Percentiles rank a stretch among this genome's conserved stretches.
Evolutionary conservation across 2,797 vertebrate species (phyloP).

Genomic region (Pipistrellus pygmaeus): DNA sequence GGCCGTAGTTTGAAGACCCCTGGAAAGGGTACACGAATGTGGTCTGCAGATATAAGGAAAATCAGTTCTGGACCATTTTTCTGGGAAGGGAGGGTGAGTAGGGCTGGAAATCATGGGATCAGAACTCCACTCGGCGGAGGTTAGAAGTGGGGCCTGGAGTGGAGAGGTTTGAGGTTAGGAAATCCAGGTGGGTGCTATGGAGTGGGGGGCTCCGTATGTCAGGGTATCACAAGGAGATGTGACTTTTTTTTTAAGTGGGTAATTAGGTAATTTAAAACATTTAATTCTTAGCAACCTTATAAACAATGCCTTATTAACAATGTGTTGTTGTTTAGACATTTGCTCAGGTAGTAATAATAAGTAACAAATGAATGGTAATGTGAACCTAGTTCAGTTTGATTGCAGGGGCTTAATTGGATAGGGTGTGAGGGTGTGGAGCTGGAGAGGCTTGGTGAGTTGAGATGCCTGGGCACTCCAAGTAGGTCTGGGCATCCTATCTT

Average conservation of each 20-base stretch:
- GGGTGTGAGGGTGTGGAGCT: background rate
- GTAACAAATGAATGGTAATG: constrained; percentile 3
- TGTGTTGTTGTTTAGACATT: constrained; percentile 35
- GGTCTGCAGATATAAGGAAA: background rate
- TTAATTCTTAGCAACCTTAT: constrained; percentile 56
- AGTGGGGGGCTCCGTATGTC: background rate
- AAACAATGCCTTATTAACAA: constrained; percentile 26
- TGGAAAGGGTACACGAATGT: background rate
- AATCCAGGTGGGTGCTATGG: background rate
- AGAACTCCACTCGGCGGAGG: no score
- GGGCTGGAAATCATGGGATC: background rate
- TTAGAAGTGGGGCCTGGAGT: background rate
- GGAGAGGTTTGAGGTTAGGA: constrained; percentile 21
- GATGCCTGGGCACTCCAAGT: background rate
- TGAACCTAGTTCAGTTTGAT: background rate
- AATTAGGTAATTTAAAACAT: constrained; percentile 48
- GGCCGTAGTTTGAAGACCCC: no score
- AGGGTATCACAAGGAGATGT: background rate
- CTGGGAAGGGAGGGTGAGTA: background rate
- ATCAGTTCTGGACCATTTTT: background rate
- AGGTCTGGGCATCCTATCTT: background rate
- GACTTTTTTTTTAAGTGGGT: background rate
- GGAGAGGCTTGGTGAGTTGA: background rate
- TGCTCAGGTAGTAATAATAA: constrained; percentile 9
- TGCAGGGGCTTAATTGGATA: background rate